Evolutionary conservation across 2,797 vertebrate genomes (phyloP), one percentile per base, ranked within the genome.

Genomic region (Antrozous pallidus): DNA sequence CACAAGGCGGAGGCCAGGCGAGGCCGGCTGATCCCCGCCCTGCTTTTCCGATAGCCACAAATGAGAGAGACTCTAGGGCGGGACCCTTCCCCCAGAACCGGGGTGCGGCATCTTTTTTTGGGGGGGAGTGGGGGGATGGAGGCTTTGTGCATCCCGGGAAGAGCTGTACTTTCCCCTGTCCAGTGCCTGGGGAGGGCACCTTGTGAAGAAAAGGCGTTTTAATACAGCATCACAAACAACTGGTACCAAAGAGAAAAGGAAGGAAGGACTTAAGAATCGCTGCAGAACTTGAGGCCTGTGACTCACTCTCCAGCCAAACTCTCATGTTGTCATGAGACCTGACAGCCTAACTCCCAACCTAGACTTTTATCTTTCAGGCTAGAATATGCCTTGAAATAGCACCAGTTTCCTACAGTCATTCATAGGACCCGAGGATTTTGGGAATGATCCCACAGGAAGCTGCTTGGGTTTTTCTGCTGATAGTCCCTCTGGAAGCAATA

Each of bases 1-100:
- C 99, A 98, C 98, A 99, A 99, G 99, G 99, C 97, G 99, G 99
- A 98, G 98, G 82, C 93, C 96, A 40, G 93, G 97, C 96, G 96
- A 96, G 97, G 96, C 86, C 95, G 96, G 94, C 97, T 86, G 61
- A 94, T 97, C 98, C 98, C 98, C 94, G 88, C 98, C 98, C 97
- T 73, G n/a, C 94, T 95, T 96, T 79, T 38, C 98, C 93, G 98
- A 98, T 98, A 98, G 97, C 93, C 75, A 38, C 97, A 97, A 97
- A 97, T 97, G 97, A 98, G 97, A 95, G 96, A 95, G 96, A 94
- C 89, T 2, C 45, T 6, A 12, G 42, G 49, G 40, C 71, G 82
- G 97, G 85, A 81, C 97, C 95, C 96, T 97, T 97, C 97, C 94
- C 98, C 95, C 8, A 31, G 82, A 11, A 0, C 70, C 28, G 69